phyloP scores from a whole-genome alignment of 2,888 invertebrate species.

The Physocephala rufipes region DNA sequence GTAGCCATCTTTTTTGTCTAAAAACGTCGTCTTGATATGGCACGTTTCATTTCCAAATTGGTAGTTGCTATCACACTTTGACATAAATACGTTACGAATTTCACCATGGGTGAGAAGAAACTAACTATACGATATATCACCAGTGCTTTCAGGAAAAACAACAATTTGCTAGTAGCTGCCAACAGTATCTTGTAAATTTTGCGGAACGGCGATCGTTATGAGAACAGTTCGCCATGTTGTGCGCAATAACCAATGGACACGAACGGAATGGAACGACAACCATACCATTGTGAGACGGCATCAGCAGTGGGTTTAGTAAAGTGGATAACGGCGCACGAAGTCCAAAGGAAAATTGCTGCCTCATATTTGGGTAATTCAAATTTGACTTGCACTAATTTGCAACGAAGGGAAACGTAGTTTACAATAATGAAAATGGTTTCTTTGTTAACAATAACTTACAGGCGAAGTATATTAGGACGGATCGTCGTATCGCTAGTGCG shows the following conservation, averaged over 20 bases:
- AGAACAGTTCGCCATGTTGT: slow-evolving; percentile 28
- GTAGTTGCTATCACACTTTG: neutral
- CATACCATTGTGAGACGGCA: slow-evolving; percentile 37
- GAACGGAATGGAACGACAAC: slow-evolving; percentile 36
- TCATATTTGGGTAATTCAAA: neutral
- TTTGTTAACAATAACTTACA: neutral
- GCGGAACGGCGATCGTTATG: slow-evolving; percentile 10
- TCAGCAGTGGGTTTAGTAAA: slow-evolving; percentile 21
- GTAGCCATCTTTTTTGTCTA: slow-evolving; percentile 41
- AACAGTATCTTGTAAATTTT: slow-evolving; percentile 28
- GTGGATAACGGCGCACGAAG: slow-evolving; percentile 24
- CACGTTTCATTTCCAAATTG: slow-evolving; percentile 12
- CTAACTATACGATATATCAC: too few species aligned
- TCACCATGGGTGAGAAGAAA: too few species aligned
- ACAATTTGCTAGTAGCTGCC: slow-evolving; percentile 33
- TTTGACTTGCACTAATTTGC: slow-evolving; percentile 8
- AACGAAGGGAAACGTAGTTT: too few species aligned
- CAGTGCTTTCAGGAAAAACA: slow-evolving; percentile 27
- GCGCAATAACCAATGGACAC: slow-evolving; percentile 21
- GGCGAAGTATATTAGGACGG: neutral
- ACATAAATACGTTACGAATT: neutral
- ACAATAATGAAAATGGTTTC: neutral
- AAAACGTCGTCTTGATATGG: slow-evolving; percentile 18
- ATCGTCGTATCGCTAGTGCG: neutral
- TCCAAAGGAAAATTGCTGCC: neutral